Base-by-base conservation (phyloP, 2,113 vertebrate species). In the Psittacula cyanocephala region DNA sequence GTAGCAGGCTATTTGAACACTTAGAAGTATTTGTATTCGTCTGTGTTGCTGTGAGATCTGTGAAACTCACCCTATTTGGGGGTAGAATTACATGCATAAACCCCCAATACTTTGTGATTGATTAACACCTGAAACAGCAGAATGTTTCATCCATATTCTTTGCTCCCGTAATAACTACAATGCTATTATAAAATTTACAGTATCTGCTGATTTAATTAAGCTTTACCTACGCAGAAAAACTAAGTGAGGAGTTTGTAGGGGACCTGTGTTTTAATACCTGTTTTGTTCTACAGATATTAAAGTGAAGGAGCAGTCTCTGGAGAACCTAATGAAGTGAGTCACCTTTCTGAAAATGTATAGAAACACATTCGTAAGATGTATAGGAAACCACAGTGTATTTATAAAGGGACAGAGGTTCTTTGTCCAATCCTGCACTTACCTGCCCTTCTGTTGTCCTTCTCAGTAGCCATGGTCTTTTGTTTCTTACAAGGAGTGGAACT, bases 321-420 rank as follows among this genome's bases (percentile, higher is more conserved):
- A 99, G 98, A 99, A 99, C 96, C 98, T 99, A 78, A 99, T 99
- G 98, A 99, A 98, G 99, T 99, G 95, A 98, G 98, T 97, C 59
- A 47, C 71, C 46, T 55, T 60, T 88, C 90, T 91, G 69, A 86
- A 93, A 96, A 83, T 79, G 35, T 1, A 47, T 13, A 13, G 53
- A 94, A 88, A 74, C 27, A 76, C 35, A 9, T 59, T 59, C 15
- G 57, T 59, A 59, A 35, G 57, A 59, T 35, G 33, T 10, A 35
- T 10, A 24, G 22, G 35, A 35, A n/a, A 25, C 37, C 37, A 37
- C 10, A 12, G 6, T 14, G 18, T 41, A 28, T 80, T 37, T 49
- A 50, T 8, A 44, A 67, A 59, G 39, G 47, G 81, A 24, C 20
- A 85, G 65, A 77, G 20, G n/a, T 28, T 60, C 76, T 86, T 81